phyloP scores from a whole-genome alignment of 2,113 vertebrate genomes.

The Columba janthina region DNA sequence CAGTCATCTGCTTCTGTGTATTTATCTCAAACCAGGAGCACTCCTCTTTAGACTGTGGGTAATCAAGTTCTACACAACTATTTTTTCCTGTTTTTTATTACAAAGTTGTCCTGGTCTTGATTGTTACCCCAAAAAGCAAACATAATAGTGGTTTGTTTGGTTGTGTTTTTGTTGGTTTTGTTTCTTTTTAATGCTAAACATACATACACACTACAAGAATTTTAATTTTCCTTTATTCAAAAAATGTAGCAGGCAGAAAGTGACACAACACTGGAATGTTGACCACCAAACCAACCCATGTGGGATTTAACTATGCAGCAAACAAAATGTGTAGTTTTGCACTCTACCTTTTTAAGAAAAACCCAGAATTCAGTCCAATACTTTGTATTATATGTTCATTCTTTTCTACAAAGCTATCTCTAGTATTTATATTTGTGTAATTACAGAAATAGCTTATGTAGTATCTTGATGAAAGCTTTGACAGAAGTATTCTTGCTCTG shows the following conservation, averaged over 20 bases:
- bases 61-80: not conserved
- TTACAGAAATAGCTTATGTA: not conserved
- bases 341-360: not conserved
- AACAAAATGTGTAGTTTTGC: not conserved
- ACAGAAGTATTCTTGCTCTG: not conserved
- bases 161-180: not conserved
- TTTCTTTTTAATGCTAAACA: not conserved
- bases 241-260: not conserved
- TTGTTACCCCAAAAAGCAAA: not conserved
- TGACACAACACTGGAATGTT: not conserved
- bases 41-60: not conserved
- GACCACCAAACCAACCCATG: not conserved
- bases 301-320: not conserved
- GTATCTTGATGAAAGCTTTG: not conserved
- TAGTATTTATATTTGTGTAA: not conserved
- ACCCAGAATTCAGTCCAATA: not conserved
- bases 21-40: not conserved
- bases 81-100: not conserved
- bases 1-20: not conserved
- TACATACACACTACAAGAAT: not conserved
- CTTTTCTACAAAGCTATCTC: not conserved
- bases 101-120: not conserved
- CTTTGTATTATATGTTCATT: not conserved
- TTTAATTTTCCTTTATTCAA: not conserved
- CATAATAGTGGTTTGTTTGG: too few relatives aligned